Evolutionary conservation across 2,888 invertebrate genomes (phyloP).

Genomic region (Eucriotettix oculatus): DNA sequence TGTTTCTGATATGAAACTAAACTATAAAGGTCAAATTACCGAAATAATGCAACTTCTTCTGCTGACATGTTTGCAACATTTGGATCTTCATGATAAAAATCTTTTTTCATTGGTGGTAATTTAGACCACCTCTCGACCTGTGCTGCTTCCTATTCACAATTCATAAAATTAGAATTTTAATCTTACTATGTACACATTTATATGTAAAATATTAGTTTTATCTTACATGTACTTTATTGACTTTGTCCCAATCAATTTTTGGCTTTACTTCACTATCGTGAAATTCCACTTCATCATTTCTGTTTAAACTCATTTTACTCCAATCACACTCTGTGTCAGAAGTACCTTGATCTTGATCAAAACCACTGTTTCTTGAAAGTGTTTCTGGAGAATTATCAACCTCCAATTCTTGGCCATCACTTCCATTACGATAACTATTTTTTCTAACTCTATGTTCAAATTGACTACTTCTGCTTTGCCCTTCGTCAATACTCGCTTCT

Average conservation of each 20-base stretch:
- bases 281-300: conserved; percentile 1
- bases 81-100: conserved; percentile 69
- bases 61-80: conserved; percentile 45
- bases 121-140: conserved; percentile 44
- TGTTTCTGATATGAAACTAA: too few relatives aligned
- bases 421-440: too few relatives aligned
- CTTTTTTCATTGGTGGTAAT: conserved; percentile 51
- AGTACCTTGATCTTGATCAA: too few relatives aligned
- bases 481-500: too few relatives aligned
- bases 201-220: too few relatives aligned
- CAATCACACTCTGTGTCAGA: neutral
- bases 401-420: too few relatives aligned
- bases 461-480: too few relatives aligned
- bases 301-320: neutral
- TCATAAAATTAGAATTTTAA: neutral
- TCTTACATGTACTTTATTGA: conserved; percentile 30
- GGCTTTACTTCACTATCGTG: too few relatives aligned
- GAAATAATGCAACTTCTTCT: conserved; percentile 43
- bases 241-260: conserved; percentile 35
- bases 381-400: too few relatives aligned
- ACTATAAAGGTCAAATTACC: conserved; percentile 17
- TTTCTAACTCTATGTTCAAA: too few relatives aligned
- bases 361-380: too few relatives aligned
- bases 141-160: conserved; percentile 29
- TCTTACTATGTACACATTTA: too few relatives aligned